Percentiles rank a stretch among this genome's conserved stretches.
phyloP scores from a whole-genome alignment of 2,797 vertebrate species.

The Sylvia borin region DNA sequence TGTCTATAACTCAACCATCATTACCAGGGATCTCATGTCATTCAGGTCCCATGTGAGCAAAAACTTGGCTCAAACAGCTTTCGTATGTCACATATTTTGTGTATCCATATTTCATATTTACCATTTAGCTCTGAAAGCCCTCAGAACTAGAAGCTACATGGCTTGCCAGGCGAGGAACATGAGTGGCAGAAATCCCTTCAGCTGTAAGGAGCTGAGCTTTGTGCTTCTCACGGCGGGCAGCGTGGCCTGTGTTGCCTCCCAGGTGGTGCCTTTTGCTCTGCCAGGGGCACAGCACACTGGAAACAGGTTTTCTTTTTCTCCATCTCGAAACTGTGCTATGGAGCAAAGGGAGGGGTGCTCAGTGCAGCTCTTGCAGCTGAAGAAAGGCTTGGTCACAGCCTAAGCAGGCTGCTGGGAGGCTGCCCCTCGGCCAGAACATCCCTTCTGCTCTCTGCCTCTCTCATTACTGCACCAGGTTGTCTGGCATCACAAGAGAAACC shows the following conservation, averaged over 20 bases:
- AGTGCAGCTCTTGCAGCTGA: neutral
- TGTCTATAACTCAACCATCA: neutral
- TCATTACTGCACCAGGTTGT: neutral
- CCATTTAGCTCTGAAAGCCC: neutral
- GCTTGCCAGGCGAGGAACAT: neutral
- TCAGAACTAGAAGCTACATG: neutral
- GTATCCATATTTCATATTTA: neutral
- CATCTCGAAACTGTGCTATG: rapidly evolving
- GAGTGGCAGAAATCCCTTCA: neutral
- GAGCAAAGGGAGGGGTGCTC: rapidly evolving
- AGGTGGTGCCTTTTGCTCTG: neutral
- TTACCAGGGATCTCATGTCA: neutral
- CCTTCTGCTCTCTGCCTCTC: neutral
- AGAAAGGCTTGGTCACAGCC: neutral
- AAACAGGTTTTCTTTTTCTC: neutral
- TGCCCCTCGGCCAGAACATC: rapidly evolving
- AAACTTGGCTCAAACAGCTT: neutral
- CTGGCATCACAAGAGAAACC: neutral
- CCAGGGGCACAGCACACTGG: neutral
- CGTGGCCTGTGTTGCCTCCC: rapidly evolving
- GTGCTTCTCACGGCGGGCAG: neutral
- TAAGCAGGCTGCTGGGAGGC: neutral
- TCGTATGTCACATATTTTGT: neutral
- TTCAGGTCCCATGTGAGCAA: neutral
- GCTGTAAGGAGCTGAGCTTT: neutral